These are phyloP conservation scores for Bellardia bayeri DNA, from an alignment of 2,888 invertebrate species.

Conservation along the genomic window DNA sequence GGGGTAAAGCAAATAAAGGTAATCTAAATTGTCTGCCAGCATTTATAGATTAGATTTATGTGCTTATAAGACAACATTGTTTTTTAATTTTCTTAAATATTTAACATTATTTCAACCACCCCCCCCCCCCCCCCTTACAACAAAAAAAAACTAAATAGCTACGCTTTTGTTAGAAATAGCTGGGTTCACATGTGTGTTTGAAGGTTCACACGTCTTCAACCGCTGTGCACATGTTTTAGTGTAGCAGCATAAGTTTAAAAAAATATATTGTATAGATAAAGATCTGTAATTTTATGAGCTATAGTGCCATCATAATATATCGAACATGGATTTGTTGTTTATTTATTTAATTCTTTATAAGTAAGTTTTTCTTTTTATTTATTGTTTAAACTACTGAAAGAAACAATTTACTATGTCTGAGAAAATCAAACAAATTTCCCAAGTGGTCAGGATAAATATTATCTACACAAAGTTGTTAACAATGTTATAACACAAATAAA, in stretches of 20 bases:
- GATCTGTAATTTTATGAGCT: constrained; percentile 27
- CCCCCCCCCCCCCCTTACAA: neutral
- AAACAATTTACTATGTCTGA: neutral
- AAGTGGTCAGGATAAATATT: neutral
- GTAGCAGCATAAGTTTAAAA: neutral
- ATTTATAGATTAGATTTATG: neutral
- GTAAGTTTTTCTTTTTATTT: constrained; percentile 35
- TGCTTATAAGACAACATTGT: too few relatives aligned
- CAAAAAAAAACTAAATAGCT: neutral
- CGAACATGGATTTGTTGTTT: constrained; percentile 43
- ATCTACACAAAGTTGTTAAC: neutral
- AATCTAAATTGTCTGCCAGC: neutral
- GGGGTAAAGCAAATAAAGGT: neutral
- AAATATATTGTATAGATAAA: constrained; percentile 38
- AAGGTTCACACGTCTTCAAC: neutral
- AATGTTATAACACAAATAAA: neutral
- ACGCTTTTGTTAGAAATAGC: neutral
- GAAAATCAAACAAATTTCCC: neutral
- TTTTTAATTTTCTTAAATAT: neutral
- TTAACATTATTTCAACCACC: too few relatives aligned
- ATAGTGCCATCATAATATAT: constrained; percentile 20
- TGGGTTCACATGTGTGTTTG: neutral
- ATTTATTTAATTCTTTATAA: neutral
- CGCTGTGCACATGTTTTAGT: neutral
- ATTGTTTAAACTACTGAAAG: constrained; percentile 39